A percentile compares a stretch with the other conserved stretches of the same genome.
Conservation (phyloP, 2,113 vertebrate genomes). For the Camelus bactrianus region DNA sequence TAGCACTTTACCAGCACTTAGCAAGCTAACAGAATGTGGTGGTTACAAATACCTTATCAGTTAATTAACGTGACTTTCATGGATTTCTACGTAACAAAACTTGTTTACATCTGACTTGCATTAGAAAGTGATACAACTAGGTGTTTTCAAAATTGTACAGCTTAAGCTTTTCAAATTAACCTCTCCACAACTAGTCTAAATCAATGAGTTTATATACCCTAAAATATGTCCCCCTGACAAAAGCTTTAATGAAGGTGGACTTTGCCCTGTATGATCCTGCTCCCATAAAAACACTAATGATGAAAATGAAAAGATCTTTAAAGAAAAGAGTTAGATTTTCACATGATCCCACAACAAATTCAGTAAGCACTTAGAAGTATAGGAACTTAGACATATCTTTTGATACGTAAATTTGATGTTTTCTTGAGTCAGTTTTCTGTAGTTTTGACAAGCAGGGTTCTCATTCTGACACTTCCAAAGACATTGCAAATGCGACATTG, state of each 20-base stretch:
- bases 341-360: not conserved
- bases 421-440: conserved; percentile 28
- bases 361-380: conserved; percentile 12
- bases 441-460: not conserved
- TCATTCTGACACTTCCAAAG: not conserved
- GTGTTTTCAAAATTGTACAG: conserved; percentile 2
- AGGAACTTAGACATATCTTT: not conserved
- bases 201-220: conserved; percentile 1
- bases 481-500: not conserved
- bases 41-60: not conserved
- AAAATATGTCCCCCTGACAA: not conserved
- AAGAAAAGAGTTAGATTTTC: conserved; percentile 35
- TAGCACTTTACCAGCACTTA: not conserved
- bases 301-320: conserved; percentile 34
- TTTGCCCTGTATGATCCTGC: not conserved
- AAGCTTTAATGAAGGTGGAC: not conserved
- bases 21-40: not conserved
- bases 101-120: not conserved
- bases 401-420: not conserved
- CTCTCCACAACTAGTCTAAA: conserved; percentile 1
- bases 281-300: conserved; percentile 21
- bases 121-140: not conserved
- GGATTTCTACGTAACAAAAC: conserved; percentile 27
- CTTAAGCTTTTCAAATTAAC: conserved; percentile 34
- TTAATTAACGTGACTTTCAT: not conserved